Base-by-base conservation (phyloP, 2,888 invertebrate species). In the Spialia ferax region DNA sequence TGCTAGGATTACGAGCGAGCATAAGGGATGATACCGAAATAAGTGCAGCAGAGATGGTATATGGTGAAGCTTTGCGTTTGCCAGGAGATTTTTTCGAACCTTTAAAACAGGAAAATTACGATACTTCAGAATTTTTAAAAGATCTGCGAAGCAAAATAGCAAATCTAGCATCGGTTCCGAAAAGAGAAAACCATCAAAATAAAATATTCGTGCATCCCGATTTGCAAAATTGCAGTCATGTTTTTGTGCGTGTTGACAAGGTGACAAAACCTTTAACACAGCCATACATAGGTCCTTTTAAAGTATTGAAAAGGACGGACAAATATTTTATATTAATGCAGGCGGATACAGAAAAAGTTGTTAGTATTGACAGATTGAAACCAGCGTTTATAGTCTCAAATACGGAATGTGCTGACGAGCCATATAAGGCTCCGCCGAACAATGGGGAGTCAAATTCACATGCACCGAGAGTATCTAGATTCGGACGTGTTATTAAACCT, bases 1-100 rank as follows among this genome's bases (percentile, higher is more conserved):
- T 82, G 10, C 68, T 84, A 11, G 80, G 80, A 0, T 63, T 81
- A 52, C 70, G 81, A 13, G 57, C 75, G 4, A 29, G 29, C 29
- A 29, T 29, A 29, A 29, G 29, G 4, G 29, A 29, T 7, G 74
- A 77, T 59, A 60, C 72, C 32, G 32, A 32, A 32, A 32, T 32
- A 32, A 32, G 32, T 32, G 32, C 32, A 32, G 32, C 32, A 8
- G 32, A 32, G 32, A 32, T 32, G 32, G 32, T 32, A 32, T 32
- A 32, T 10, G 32, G 32, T 8, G 32, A 32, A 32, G 10, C 32
- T 32, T 32, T 32, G 10, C 32, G 32, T 32, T 32, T 32, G 32
- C 32, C 32, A 32, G 32, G 32, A 10, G 32, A 32, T 32, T 32
- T 32, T 32, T 32, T 32, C 32, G 32, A 32, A 32, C 32, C 32